Evolutionary conservation across 2,113 vertebrate genomes (phyloP).

Genomic region (Crotalus viridis): DNA sequence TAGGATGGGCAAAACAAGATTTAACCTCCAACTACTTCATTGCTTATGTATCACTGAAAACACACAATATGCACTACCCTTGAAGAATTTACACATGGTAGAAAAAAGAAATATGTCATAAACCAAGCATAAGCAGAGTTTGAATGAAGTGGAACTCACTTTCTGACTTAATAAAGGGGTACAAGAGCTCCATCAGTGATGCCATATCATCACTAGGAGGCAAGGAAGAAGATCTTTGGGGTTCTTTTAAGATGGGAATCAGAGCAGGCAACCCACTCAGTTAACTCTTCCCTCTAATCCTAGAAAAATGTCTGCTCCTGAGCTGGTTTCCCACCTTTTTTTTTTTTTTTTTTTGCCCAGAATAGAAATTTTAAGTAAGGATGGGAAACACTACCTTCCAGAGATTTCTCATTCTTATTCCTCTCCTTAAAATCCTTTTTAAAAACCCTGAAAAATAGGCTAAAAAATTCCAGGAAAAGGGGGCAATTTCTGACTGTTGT

Average conservation of each 20-base stretch:
- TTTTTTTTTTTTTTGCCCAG: background rate
- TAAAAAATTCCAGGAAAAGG: background rate
- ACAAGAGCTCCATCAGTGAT: background rate
- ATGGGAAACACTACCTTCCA: background rate
- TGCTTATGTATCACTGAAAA: background rate
- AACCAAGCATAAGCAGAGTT: background rate
- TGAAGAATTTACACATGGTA: background rate
- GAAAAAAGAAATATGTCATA: background rate
- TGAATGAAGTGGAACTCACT: background rate
- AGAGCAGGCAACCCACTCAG: background rate
- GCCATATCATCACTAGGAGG: background rate
- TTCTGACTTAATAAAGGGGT: background rate
- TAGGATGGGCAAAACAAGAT: background rate
- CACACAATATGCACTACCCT: background rate
- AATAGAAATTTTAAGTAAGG: background rate
- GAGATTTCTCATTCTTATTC: background rate
- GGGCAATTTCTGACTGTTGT: background rate
- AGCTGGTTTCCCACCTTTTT: background rate
- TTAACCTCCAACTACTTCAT: slow-evolving; percentile 3
- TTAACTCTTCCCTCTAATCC: background rate
- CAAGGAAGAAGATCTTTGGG: background rate
- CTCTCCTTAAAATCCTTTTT: background rate
- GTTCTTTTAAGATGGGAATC: background rate
- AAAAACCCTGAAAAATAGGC: background rate
- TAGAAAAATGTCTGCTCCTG: background rate